Evolutionary conservation across 2,888 invertebrate species (phyloP), one percentile per base, ranked within the genome.

Genomic region (Torymus aiolomorphi): DNA sequence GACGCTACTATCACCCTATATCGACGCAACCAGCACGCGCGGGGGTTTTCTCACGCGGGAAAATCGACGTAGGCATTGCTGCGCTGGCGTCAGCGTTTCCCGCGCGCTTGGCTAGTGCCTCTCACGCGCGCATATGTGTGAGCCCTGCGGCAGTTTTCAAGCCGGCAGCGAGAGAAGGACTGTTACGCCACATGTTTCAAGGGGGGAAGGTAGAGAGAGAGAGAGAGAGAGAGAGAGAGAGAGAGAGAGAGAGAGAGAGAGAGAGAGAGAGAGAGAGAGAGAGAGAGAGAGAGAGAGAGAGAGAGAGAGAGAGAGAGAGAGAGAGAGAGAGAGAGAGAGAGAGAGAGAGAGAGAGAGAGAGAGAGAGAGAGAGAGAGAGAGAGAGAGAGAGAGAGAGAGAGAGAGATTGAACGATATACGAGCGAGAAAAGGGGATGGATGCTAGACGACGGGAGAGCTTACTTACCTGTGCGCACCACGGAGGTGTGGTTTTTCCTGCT

Each of bases 101-200:
- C 79, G 79, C 79, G 79, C 67, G 59, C 61, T 61, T 67, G 54
- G 59, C 61, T 61, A 61, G 54, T 63, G 54, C 49, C 20, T 42
- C 49, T 73, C 42, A 16, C 49, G 1, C 54, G 42, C 49, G 49
- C n/a, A 61, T 13, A 52, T 20, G 14, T 14, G 20, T 24, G 16
- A 42, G 31, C 49, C 16, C 42, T 20, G 57, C 11, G 14, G n/a
- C n/a, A 8, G 51, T 67, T 67, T 54, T 54, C 18, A 24, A 16
- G 42, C 42, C 42, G 54, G 57, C 66, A 71, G 75, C 63, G 61
- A 59, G 75, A 24, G 54, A 70, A 24, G 49, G 11, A 31, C n/a
- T 24, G 82, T 84, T 83, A 83, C 83, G 83, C 84, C 84, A 83
- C 83, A 84, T 84, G 84, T 78, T 76, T 80, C 76, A 76, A 54